Percentiles rank a stretch among this genome's conserved stretches.
Evolutionary conservation across 1,140 invertebrate genomes (phyloP).

Genomic region (Conus betulinus): DNA sequence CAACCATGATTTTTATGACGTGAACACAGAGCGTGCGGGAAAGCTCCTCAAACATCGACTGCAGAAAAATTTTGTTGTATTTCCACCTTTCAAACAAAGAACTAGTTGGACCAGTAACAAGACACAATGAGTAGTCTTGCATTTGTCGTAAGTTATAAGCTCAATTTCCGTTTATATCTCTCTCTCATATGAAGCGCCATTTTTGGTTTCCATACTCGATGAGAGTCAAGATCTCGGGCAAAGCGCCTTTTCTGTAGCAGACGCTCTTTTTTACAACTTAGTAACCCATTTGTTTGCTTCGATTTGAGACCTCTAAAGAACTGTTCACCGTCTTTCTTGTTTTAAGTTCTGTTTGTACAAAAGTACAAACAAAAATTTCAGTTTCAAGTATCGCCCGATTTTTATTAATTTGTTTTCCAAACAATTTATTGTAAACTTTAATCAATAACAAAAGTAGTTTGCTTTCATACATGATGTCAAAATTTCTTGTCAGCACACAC

Average conservation of each 20-base stretch:
- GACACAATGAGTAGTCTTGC: conserved; percentile 55
- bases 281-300: too few species aligned
- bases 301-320: too few species aligned
- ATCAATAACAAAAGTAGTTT: too few species aligned
- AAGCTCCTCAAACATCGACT: conserved; percentile 22
- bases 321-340: too few species aligned
- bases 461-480: neutral
- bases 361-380: neutral
- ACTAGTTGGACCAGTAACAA: neutral
- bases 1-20: conserved; percentile 34
- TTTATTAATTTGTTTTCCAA: too few species aligned
- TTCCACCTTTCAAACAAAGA: neutral
- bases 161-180: neutral
- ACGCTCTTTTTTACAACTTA: conserved; percentile 20
- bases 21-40: conserved; percentile 33
- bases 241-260: conserved; percentile 3
- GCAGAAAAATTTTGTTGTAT: neutral
- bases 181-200: conserved; percentile 28
- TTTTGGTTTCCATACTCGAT: conserved; percentile 32
- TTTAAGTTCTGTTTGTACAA: neutral
- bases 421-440: too few species aligned
- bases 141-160: conserved; percentile 52
- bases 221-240: neutral
- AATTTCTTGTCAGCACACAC: neutral
- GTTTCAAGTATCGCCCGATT: too few species aligned